Evolutionary conservation across 2,797 vertebrate genomes (phyloP), one percentile per base, ranked within the genome.

Genomic region (Gymnodraco acuticeps): DNA sequence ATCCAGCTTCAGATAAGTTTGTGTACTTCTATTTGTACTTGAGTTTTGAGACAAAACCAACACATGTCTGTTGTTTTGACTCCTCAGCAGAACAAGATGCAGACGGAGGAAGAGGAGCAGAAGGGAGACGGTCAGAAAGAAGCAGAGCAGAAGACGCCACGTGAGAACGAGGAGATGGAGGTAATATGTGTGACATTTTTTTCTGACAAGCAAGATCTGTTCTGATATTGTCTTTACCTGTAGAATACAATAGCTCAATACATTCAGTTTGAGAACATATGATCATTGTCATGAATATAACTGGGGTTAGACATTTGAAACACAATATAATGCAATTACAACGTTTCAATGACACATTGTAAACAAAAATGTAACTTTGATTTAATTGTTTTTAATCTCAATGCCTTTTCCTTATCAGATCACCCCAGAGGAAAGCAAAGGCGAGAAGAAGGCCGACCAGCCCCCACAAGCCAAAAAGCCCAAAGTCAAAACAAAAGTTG

Each of bases 401-500:
- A n/a, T 62, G n/a, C 13, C 1, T 13, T 1, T 14, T 11, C 10
- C n/a, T 58, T 51, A 19, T 11, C 15, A 92, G 92, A 92, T 88
- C 0, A 81, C 79, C 54, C 73, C 97, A 76, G 95, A 95, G 87
- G 97, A 97, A 70, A 89, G 89, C 45, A 99, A 99, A 89, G 93
- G 96, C 23, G 95, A 96, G 80, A 99, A 99, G 94, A 99, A 99
- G 75, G 96, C 94, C 16, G 97, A 99, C 89, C 97, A 98, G 41
- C 97, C 98, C 0, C 97, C 98, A 70, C 97, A 98, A 92, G 97
- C 98, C 83, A 99, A 99, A 95, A 99, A 99, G 89, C 95, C 98
- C 43, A 99, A 99, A 96, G 98, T 99, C 16, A 99, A 99, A 93
- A 99, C 97, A 3, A 99, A 97, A 77, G 96, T 96, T 0, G 92